phyloP scores from a whole-genome alignment of 2,797 vertebrate genomes.

The Molossus molossus region DNA sequence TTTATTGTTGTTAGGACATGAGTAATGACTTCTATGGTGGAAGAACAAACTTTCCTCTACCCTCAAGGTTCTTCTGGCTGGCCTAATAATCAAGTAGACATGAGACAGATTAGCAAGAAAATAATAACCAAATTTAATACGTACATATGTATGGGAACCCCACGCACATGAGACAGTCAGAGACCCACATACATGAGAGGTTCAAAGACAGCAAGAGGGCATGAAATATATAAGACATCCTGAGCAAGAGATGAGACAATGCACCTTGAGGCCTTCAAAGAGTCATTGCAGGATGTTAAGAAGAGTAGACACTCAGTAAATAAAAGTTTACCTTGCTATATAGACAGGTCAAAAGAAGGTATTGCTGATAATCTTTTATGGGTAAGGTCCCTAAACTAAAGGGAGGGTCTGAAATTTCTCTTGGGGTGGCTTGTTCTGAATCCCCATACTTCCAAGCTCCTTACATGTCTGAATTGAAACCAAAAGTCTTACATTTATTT shows the following conservation, averaged over 20 bases:
- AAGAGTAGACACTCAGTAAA: neutral
- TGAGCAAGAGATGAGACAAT: neutral
- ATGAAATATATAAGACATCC: neutral
- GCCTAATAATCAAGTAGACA: neutral
- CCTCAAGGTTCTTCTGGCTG: neutral
- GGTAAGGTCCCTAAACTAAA: neutral
- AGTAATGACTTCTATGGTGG: neutral
- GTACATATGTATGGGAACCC: neutral
- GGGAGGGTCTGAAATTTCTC: neutral
- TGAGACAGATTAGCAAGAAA: neutral
- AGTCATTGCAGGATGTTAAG: neutral
- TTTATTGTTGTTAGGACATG: constrained; percentile 29
- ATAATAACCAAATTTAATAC: neutral
- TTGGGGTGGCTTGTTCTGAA: neutral
- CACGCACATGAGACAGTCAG: neutral
- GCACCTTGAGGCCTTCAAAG: neutral
- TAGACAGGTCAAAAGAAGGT: neutral
- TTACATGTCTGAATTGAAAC: constrained; percentile 19
- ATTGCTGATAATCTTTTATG: neutral
- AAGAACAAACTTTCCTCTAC: neutral
- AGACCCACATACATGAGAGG: neutral
- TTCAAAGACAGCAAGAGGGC: neutral
- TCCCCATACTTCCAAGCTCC: neutral
- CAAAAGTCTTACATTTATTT: neutral
- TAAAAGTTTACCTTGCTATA: neutral